phyloP scores from a whole-genome alignment of 2,113 vertebrate genomes.

The Sitta europaea region DNA sequence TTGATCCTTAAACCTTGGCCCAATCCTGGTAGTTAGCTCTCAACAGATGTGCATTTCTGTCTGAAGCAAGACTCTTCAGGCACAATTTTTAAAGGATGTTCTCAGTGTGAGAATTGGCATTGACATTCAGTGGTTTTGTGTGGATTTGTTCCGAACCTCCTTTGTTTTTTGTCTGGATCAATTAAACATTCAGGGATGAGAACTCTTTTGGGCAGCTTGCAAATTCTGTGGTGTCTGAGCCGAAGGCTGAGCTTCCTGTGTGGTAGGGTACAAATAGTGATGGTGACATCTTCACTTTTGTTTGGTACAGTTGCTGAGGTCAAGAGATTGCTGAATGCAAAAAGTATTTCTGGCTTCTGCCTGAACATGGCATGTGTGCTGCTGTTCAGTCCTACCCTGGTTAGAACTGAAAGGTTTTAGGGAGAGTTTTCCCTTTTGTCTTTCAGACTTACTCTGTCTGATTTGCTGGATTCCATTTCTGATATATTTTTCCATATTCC shows the following conservation, averaged over 20 bases:
- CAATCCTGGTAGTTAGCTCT: background rate
- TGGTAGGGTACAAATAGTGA: background rate
- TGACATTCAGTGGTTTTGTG: background rate
- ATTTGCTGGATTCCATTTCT: background rate
- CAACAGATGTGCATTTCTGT: background rate
- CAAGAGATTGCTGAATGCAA: background rate
- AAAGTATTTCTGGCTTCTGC: background rate
- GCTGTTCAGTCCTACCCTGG: background rate
- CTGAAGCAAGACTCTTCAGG: background rate
- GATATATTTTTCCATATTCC: background rate
- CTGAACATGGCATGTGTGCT: background rate
- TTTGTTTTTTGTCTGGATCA: background rate
- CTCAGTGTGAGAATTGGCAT: background rate
- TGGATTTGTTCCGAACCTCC: background rate
- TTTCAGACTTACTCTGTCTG: background rate
- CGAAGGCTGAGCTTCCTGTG: background rate
- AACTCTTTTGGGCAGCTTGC: background rate
- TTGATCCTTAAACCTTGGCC: background rate
- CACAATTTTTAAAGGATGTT: background rate
- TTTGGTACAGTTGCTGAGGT: background rate
- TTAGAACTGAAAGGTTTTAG: background rate
- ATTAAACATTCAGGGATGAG: background rate
- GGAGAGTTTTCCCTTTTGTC: background rate
- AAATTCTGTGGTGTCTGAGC: background rate
- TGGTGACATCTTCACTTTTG: background rate